These are phyloP conservation scores for Monochamus alternatus DNA, from an alignment of 2,888 invertebrate species.

Conservation along the genomic window DNA sequence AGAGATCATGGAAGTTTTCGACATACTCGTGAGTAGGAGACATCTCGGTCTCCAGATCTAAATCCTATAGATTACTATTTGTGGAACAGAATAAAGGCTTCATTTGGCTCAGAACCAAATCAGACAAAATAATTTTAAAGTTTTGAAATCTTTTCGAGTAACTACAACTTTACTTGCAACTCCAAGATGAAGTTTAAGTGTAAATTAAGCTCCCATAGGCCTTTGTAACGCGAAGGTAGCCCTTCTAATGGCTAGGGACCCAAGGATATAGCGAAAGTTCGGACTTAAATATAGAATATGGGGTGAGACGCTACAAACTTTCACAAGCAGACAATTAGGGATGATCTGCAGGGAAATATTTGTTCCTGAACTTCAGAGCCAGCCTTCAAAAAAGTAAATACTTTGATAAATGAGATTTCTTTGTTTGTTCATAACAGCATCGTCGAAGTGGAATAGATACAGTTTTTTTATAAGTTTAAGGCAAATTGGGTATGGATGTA, in stretches of 20 bases:
- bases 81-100: too few relatives aligned
- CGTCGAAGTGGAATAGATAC: too few relatives aligned
- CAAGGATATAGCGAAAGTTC: background rate
- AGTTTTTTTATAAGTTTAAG: too few relatives aligned
- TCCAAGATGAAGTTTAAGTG: background rate
- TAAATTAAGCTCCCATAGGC: conserved; percentile 5
- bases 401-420: background rate
- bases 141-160: background rate
- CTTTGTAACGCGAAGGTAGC: background rate
- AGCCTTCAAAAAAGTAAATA: background rate
- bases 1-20: too few relatives aligned
- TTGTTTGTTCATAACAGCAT: too few relatives aligned
- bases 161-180: background rate
- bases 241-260: background rate
- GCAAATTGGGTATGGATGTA: too few relatives aligned
- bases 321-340: background rate
- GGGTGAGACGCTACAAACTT: background rate
- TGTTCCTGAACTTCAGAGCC: background rate
- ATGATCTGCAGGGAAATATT: background rate
- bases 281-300: conserved; percentile 17
- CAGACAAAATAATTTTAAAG: too few relatives aligned
- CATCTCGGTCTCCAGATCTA: too few relatives aligned
- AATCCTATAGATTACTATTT: too few relatives aligned
- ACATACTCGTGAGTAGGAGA: too few relatives aligned
- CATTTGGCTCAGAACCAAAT: too few relatives aligned